phyloP scores from a whole-genome alignment of 2,113 vertebrate species.

The Podarcis muralis region DNA sequence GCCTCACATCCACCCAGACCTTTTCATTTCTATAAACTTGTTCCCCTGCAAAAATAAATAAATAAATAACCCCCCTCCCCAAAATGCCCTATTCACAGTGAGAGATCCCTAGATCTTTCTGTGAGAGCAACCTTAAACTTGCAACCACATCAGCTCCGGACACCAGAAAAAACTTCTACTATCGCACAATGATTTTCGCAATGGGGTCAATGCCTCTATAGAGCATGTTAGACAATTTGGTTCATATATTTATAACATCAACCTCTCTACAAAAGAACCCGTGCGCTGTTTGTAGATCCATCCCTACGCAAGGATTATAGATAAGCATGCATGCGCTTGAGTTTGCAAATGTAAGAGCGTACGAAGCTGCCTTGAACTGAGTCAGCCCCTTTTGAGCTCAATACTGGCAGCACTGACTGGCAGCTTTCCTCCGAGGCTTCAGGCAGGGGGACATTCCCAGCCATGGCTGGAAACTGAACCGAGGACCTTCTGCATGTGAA shows the following conservation, averaged over 20 bases:
- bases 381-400: no score
- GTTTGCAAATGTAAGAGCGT: not conserved
- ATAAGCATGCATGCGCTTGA: not conserved
- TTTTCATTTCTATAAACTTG: not conserved
- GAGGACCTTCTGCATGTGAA: no score
- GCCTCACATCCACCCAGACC: not conserved
- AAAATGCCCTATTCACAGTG: no score
- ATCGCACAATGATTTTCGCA: no score
- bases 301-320: conserved; percentile 15
- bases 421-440: no score
- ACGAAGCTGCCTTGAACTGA: no score
- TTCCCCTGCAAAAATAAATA: not conserved
- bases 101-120: not conserved
- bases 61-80: no score
- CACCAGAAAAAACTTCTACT: not conserved
- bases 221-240: not conserved
- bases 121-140: not conserved
- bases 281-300: not conserved
- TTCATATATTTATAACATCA: not conserved
- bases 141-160: not conserved
- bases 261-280: not conserved
- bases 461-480: no score
- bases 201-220: not conserved
- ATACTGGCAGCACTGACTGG: no score
- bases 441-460: no score